phyloP scores from a whole-genome alignment of 1,140 invertebrate genomes.

The Teleogryllus occipitalis region DNA sequence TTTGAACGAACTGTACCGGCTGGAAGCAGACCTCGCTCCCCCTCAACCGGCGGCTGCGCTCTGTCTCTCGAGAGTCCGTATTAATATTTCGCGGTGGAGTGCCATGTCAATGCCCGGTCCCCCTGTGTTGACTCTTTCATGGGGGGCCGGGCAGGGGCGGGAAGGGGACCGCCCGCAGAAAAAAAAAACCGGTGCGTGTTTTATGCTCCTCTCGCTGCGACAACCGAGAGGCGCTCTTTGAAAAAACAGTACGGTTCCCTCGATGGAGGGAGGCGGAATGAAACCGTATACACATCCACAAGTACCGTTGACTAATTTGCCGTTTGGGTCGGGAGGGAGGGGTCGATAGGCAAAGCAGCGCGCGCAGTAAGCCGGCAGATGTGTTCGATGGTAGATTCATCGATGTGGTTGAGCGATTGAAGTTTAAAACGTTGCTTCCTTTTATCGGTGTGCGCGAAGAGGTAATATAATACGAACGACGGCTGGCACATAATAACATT shows the following conservation, averaged over 20 bases:
- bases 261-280: neutral
- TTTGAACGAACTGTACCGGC: neutral
- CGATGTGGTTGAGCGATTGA: no score
- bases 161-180: neutral
- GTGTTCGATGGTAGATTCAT: no score
- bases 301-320: neutral
- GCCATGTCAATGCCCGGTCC: neutral
- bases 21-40: neutral
- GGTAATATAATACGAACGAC: no score
- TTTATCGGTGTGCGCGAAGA: no score
- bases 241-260: neutral
- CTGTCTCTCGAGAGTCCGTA: neutral
- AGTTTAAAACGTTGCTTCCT: no score
- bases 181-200: neutral
- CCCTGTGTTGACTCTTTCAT: neutral
- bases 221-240: neutral
- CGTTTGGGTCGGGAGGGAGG: no score
- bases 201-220: neutral
- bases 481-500: no score
- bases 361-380: no score
- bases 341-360: no score
- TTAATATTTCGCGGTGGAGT: neutral
- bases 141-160: neutral
- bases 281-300: neutral
- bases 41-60: no score